These are phyloP conservation scores for Nettapus auritus DNA, from an alignment of 2,113 vertebrate species.

Conservation along the genomic window DNA sequence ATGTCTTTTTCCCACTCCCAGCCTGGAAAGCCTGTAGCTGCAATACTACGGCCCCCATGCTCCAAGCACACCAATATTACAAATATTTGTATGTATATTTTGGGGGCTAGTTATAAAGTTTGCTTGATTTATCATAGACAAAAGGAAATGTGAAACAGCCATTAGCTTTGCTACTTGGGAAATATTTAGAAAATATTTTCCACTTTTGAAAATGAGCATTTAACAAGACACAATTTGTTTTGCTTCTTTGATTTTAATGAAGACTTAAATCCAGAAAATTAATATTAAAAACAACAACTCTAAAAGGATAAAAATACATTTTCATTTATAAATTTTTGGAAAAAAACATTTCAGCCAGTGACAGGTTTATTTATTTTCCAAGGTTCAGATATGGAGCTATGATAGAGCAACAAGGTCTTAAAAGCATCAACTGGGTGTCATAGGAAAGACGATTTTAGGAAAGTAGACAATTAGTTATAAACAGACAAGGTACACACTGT, in stretches of 20 bases:
- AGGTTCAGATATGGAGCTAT: not conserved
- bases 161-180: not conserved
- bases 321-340: not conserved
- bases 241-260: not conserved
- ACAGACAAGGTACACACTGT: not conserved
- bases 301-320: not conserved
- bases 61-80: not conserved
- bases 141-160: not conserved
- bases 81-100: not conserved
- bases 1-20: not conserved
- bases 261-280: not conserved
- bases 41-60: not conserved
- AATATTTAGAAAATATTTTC: not conserved
- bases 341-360: not conserved
- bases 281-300: accelerated
- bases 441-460: not conserved
- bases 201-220: not conserved
- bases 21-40: not conserved
- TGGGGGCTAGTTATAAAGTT: not conserved
- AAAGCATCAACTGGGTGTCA: not conserved
- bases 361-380: not conserved
- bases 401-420: not conserved
- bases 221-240: not conserved
- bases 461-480: not conserved
- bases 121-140: not conserved